A percentile compares a stretch with the other conserved stretches of the same genome.
These are phyloP conservation scores for Caenorhabditis angaria DNA, from an alignment of 2,888 invertebrate species.

Conservation along the genomic window DNA sequence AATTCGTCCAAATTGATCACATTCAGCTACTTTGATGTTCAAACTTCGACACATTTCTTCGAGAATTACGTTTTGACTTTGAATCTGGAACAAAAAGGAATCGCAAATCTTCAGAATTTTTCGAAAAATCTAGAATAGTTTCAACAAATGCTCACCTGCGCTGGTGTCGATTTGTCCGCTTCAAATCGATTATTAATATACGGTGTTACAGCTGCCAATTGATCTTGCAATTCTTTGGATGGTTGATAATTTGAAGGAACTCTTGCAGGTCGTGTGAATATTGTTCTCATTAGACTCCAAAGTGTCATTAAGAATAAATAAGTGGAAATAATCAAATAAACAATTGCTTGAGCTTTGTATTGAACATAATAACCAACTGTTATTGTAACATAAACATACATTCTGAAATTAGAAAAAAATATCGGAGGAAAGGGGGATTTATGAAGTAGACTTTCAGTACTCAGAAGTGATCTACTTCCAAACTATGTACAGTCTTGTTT, in stretches of 20 bases:
- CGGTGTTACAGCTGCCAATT: slow-evolving; percentile 54
- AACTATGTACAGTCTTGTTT: too few species aligned
- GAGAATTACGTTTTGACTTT: slow-evolving; percentile 44
- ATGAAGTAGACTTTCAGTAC: too few species aligned
- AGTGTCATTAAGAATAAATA: slow-evolving; percentile 47
- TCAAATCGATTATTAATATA: slow-evolving; percentile 43
- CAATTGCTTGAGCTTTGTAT: slow-evolving; percentile 26
- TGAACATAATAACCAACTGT: slow-evolving; percentile 40
- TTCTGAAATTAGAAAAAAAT: slow-evolving; percentile 19
- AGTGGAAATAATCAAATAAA: slow-evolving; percentile 49
- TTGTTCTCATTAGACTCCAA: slow-evolving; percentile 54
- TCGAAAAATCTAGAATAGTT: background rate
- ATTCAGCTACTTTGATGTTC: slow-evolving; percentile 41
- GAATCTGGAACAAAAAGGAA: slow-evolving; percentile 22
- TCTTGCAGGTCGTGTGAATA: slow-evolving; percentile 44
- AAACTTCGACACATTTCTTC: slow-evolving; percentile 33
- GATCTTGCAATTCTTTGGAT: slow-evolving; percentile 41
- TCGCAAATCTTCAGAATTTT: background rate
- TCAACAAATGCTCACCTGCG: slow-evolving; percentile 26
- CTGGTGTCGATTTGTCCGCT: slow-evolving; percentile 51
- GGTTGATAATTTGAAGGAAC: slow-evolving; percentile 51
- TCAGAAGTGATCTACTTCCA: too few species aligned
- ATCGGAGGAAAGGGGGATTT: too few species aligned
- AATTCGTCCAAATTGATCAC: slow-evolving; percentile 48
- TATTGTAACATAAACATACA: slow-evolving; percentile 32